These are phyloP conservation scores for Limnephilus rhombicus DNA, from an alignment of 2,888 invertebrate species.

Conservation along the genomic window DNA sequence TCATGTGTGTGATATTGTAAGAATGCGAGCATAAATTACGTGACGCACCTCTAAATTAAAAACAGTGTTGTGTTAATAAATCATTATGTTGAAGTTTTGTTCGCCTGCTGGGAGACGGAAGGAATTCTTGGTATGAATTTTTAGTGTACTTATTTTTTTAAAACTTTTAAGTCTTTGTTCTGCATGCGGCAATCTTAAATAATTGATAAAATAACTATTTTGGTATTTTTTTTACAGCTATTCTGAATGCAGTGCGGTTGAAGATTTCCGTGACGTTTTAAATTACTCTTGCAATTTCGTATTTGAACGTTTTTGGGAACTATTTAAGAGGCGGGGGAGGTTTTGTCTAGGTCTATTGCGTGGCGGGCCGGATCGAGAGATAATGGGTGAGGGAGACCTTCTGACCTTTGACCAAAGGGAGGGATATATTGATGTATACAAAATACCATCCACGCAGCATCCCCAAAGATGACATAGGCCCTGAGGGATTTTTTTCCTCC, in stretches of 20 bases:
- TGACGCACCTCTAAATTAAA: not conserved
- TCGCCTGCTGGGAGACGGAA: constrained; percentile 70
- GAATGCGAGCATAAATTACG: not conserved
- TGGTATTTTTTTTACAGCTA: not conserved
- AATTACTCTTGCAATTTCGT: no score
- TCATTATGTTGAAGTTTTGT: constrained; percentile 73
- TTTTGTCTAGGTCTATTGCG: no score
- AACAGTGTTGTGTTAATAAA: not conserved
- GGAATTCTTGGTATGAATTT: constrained; percentile 64
- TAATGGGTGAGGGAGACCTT: no score
- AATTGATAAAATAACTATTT: not conserved
- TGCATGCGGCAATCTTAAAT: not conserved
- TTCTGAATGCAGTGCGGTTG: not conserved
- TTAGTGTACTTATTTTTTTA: not conserved
- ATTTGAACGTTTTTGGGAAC: no score
- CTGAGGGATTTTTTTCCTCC: no score
- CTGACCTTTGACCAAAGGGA: no score
- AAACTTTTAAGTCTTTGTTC: not conserved
- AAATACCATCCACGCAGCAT: no score
- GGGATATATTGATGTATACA: no score
- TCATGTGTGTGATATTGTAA: not conserved
- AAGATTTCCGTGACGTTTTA: no score
- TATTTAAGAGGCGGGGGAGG: no score
- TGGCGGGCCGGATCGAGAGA: no score
- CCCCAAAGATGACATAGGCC: no score